Evolutionary conservation across 2,797 vertebrate species (phyloP).

Genomic region (Rhinoraja longicauda): DNA sequence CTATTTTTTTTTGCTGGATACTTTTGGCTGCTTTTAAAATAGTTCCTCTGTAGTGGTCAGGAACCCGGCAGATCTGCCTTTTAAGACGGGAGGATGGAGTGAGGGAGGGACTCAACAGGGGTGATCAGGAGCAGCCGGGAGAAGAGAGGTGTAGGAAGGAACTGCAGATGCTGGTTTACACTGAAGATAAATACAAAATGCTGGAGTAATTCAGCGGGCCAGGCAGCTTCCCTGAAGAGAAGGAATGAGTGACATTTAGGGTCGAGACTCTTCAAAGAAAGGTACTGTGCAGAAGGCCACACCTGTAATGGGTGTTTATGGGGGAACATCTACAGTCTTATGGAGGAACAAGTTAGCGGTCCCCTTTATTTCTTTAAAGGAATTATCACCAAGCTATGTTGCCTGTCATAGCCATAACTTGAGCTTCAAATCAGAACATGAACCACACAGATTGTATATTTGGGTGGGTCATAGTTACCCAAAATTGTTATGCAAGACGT

Average conservation of each 20-base stretch:
- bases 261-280: neutral
- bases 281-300: too few species aligned
- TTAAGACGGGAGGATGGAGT: too few species aligned
- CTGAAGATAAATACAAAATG: too few species aligned
- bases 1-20: neutral
- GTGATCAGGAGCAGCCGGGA: neutral
- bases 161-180: too few species aligned
- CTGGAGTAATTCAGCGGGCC: too few species aligned
- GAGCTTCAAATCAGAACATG: neutral
- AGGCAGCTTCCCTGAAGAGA: too few species aligned
- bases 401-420: neutral
- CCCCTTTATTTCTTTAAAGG: neutral
- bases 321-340: neutral
- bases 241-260: too few species aligned
- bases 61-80: too few species aligned
- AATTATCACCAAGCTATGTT: neutral
- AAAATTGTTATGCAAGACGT: neutral
- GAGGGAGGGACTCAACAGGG: neutral
- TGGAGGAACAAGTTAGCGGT: neutral
- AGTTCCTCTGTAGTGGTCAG: neutral
- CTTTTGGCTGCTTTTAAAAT: neutral
- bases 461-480: neutral
- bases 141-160: neutral
- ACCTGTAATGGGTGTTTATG: too few species aligned
- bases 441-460: too few species aligned